phyloP scores from a whole-genome alignment of 2,797 vertebrate genomes.

The Enteromius radiatus region DNA sequence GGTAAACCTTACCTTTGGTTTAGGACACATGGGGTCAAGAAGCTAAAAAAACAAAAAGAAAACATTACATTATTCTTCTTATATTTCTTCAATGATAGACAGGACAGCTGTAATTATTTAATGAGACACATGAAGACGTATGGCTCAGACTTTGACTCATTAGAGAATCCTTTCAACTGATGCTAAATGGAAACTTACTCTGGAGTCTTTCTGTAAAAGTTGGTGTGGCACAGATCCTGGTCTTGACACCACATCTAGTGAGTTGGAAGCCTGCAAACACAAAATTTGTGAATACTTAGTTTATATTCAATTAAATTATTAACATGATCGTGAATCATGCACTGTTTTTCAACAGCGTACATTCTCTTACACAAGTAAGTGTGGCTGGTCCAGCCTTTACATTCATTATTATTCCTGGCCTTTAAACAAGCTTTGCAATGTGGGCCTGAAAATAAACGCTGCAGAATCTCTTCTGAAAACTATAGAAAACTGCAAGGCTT shows the following conservation, averaged over 20 bases:
- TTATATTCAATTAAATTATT: background rate
- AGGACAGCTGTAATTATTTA: constrained; percentile 4
- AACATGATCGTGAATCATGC: constrained; percentile 2
- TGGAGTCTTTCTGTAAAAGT: constrained; percentile 94
- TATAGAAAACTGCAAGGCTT: background rate
- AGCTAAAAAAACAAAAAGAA: constrained; percentile 76
- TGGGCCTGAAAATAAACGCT: background rate
- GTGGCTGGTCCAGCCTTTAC: background rate
- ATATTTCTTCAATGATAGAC: background rate
- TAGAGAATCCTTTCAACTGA: background rate
- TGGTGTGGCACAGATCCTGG: constrained; percentile 94
- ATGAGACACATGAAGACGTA: background rate
- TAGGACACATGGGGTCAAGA: constrained; percentile 96
- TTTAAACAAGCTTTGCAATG: constrained; percentile 24
- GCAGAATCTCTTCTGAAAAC: background rate
- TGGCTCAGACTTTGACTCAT: background rate
- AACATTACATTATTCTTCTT: background rate
- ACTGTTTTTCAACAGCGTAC: background rate
- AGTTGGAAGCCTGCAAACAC: constrained; percentile 88
- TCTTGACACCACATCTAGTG: constrained; percentile 91
- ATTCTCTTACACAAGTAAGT: background rate
- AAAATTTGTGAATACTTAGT: constrained; percentile 5
- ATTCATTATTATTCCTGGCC: background rate
- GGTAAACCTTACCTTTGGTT: constrained; percentile 97
- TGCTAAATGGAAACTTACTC: constrained; percentile 79